These are phyloP conservation scores for Caenorhabditis angaria DNA, from an alignment of 2,888 invertebrate genomes.

Conservation along the genomic window DNA sequence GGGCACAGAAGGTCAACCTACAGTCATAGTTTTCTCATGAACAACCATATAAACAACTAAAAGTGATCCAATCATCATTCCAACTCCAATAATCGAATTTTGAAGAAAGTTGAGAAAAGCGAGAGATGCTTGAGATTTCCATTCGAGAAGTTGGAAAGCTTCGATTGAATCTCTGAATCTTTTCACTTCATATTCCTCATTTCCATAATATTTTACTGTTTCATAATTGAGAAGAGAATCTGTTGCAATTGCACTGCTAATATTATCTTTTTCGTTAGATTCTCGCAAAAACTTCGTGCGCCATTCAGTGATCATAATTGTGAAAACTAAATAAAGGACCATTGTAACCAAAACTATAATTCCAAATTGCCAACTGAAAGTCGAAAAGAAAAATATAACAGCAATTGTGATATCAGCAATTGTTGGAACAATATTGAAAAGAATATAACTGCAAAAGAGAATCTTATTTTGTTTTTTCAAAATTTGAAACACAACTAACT, in stretches of 20 bases:
- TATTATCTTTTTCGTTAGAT: constrained; percentile 94
- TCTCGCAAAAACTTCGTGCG: constrained; percentile 90
- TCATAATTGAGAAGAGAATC: constrained; percentile 97
- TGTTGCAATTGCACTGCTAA: constrained; percentile 84
- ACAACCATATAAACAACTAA: constrained; percentile 86
- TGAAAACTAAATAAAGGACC: constrained; percentile 89
- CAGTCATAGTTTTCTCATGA: constrained; percentile 44
- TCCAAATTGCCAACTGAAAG: constrained; percentile 93
- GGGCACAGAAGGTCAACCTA: constrained; percentile 6
- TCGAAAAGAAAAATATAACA: constrained; percentile 85
- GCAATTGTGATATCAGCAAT: constrained; percentile 91
- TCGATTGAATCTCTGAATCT: constrained; percentile 86
- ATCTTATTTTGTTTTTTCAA: neutral
- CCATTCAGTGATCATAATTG: constrained; percentile 94
- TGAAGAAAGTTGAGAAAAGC: constrained; percentile 90
- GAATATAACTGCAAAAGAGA: constrained; percentile 71
- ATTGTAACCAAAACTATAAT: constrained; percentile 92
- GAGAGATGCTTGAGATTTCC: constrained; percentile 84
- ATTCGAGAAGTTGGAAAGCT: constrained; percentile 87
- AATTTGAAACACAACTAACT: constrained; percentile 70
- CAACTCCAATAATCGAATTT: constrained; percentile 87
- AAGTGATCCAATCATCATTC: constrained; percentile 80
- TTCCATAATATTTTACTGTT: constrained; percentile 95
- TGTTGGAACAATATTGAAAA: constrained; percentile 89
- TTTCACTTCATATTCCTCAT: constrained; percentile 88